Evolutionary conservation across 2,888 invertebrate species (phyloP).

Genomic region (Pyrrhia umbra): DNA sequence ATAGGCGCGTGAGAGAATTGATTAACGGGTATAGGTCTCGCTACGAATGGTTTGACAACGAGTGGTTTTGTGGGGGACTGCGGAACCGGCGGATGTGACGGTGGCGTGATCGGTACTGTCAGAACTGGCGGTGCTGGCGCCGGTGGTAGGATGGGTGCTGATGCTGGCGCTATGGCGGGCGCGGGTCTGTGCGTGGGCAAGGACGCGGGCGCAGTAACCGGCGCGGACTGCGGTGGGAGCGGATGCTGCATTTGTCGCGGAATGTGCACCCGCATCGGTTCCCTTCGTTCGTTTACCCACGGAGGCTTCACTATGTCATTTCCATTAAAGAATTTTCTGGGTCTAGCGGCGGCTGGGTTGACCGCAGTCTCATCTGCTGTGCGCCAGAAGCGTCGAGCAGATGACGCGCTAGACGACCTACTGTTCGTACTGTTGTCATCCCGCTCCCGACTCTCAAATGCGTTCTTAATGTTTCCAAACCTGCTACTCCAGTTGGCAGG

Average conservation of each 20-base stretch:
- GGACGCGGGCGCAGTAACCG: conserved; percentile 35
- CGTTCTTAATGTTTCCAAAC: conserved; percentile 95
- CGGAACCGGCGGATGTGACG: conserved; percentile 63
- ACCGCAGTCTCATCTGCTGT: conserved; percentile 89
- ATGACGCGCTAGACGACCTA: conserved; percentile 85
- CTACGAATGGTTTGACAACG: conserved; percentile 84
- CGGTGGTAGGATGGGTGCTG: conserved; percentile 27
- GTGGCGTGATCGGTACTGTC: conserved; percentile 45
- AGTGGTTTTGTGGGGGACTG: conserved; percentile 77
- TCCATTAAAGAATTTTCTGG: conserved; percentile 72
- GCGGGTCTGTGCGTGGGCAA: conserved; percentile 29
- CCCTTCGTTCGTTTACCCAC: conserved; percentile 82
- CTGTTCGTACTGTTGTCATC: conserved; percentile 69
- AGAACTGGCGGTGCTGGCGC: conserved; percentile 24
- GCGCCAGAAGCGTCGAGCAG: conserved; percentile 91
- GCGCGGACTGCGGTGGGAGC: conserved; percentile 42
- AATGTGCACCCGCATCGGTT: conserved; percentile 64
- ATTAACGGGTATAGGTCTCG: conserved; percentile 91
- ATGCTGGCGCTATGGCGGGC: conserved; percentile 33
- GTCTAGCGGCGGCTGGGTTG: conserved; percentile 65
- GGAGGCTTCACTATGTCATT: conserved; percentile 82
- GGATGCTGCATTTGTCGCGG: conserved; percentile 59
- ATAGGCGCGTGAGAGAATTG: conserved; percentile 94
- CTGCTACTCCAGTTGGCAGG: conserved; percentile 94
- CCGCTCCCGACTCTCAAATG: conserved; percentile 92